These are phyloP conservation scores for Ranitomeya variabilis DNA, from an alignment of 2,113 vertebrate genomes.

Conservation along the genomic window DNA sequence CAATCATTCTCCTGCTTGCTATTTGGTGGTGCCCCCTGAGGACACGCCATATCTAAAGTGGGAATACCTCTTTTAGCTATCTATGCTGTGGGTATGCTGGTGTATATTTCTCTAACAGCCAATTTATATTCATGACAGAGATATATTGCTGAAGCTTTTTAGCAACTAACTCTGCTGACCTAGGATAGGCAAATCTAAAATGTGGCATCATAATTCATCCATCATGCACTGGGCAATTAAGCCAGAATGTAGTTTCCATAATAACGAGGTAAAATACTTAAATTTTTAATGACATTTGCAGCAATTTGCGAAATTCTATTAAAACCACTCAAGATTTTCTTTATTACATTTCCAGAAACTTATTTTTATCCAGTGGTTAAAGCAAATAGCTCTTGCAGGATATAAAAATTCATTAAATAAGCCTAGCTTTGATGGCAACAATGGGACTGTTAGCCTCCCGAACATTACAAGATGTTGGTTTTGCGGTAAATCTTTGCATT, in stretches of 20 bases:
- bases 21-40: neutral
- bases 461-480: neutral
- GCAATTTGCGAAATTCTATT: constrained; percentile 24
- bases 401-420: neutral
- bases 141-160: neutral
- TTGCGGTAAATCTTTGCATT: constrained; percentile 4
- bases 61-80: neutral
- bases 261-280: constrained; percentile 18
- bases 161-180: neutral
- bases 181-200: neutral
- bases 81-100: neutral
- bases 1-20: neutral
- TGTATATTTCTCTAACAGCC: neutral
- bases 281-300: constrained; percentile 24
- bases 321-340: neutral
- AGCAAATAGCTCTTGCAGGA: neutral
- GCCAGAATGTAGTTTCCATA: constrained; percentile 11
- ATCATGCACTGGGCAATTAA: constrained; percentile 1
- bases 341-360: constrained; percentile 17
- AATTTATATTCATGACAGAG: constrained; percentile 11
- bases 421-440: neutral
- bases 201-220: neutral
- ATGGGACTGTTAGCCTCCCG: neutral
- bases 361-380: constrained; percentile 16
- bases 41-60: neutral